phyloP scores from a whole-genome alignment of 2,888 invertebrate species.

The Thera obeliscata region DNA sequence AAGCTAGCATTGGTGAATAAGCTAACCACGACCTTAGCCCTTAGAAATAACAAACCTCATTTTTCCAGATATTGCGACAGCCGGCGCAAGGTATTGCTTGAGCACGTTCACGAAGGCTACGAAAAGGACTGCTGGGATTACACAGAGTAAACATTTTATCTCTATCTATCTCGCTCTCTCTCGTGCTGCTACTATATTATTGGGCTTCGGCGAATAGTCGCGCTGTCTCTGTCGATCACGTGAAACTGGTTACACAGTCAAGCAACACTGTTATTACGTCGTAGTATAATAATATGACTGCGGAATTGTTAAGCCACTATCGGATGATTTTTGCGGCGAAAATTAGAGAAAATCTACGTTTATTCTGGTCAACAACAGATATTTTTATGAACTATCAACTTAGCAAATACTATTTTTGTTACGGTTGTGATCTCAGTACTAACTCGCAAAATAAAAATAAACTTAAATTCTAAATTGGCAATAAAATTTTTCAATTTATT shows the following conservation, averaged over 20 bases:
- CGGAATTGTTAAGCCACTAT: too few relatives aligned
- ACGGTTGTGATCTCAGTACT: not conserved
- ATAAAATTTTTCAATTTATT: too few relatives aligned
- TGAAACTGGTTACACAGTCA: not conserved
- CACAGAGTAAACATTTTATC: constrained; percentile 87
- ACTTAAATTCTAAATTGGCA: not conserved
- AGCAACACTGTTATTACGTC: not conserved
- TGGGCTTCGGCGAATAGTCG: not conserved
- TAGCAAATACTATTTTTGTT: not conserved
- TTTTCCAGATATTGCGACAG: constrained; percentile 96
- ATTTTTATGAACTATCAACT: not conserved
- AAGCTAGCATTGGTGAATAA: too few relatives aligned
- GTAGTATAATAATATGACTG: not conserved
- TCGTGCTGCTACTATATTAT: not conserved
- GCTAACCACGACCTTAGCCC: not conserved
- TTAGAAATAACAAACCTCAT: not conserved
- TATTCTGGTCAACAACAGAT: not conserved
- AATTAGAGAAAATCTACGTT: not conserved
- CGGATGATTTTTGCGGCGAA: too few relatives aligned
- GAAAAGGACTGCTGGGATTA: constrained; percentile 99
- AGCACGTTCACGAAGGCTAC: constrained; percentile 99
- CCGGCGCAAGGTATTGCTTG: constrained; percentile 96
- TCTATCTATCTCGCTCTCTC: constrained; percentile 32
- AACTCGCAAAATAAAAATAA: not conserved
- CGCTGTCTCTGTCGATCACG: not conserved